Conservation (phyloP, 2,888 invertebrate genomes). For the Hipparchia semele region DNA sequence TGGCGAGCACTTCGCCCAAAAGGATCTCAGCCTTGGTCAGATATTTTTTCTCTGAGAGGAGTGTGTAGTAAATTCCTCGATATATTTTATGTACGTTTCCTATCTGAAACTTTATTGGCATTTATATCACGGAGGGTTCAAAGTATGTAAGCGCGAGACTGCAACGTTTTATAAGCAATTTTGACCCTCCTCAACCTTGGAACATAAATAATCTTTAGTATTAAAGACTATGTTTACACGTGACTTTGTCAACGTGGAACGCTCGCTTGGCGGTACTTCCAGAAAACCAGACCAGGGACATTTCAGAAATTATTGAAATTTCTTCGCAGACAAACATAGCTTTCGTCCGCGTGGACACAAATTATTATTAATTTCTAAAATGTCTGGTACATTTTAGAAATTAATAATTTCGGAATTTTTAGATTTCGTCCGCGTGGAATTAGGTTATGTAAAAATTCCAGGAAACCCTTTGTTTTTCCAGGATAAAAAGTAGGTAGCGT, state of each 20-base stretch:
- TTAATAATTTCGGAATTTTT: too few relatives aligned
- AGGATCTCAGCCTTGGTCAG: not conserved
- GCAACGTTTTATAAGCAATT: slow-evolving; percentile 17
- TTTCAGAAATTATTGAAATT: too few relatives aligned
- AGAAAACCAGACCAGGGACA: too few relatives aligned
- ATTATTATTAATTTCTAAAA: too few relatives aligned
- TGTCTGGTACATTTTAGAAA: too few relatives aligned
- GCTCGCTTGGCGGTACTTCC: too few relatives aligned
- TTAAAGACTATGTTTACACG: not conserved
- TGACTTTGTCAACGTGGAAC: not conserved
- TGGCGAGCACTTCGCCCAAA: not conserved
- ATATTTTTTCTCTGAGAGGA: slow-evolving; percentile 7
- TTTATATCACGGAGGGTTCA: slow-evolving; percentile 15
- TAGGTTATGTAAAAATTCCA: too few relatives aligned
- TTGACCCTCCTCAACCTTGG: slow-evolving; percentile 12
- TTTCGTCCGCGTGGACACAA: too few relatives aligned
- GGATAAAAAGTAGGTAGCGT: too few relatives aligned
- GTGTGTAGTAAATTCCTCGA: slow-evolving; percentile 11
- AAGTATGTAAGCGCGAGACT: slow-evolving; percentile 1
- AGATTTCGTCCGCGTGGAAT: too few relatives aligned
- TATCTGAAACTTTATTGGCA: slow-evolving; percentile 18
- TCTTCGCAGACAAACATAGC: too few relatives aligned
- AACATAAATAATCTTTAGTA: slow-evolving; percentile 15
- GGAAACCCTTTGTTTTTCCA: too few relatives aligned
- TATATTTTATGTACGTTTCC: slow-evolving; percentile 6